Evolutionary conservation across 2,888 invertebrate genomes (phyloP).

Genomic region (Hipparchia sbordonii): DNA sequence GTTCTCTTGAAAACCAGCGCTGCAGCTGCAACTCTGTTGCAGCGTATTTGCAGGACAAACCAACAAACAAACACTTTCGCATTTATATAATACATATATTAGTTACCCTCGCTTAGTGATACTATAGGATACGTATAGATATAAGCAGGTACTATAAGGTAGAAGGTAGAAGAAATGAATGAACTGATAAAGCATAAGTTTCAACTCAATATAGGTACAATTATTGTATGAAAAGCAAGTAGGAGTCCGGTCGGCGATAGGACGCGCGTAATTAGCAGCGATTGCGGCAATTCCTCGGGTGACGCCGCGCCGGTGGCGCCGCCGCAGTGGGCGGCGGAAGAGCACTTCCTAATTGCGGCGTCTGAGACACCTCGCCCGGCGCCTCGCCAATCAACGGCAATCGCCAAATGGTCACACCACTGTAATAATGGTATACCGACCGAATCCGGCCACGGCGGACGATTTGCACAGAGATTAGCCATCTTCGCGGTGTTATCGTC

Average conservation of each 20-base stretch:
- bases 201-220: background rate
- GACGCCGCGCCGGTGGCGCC: constrained; percentile 69
- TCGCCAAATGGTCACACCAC: constrained; percentile 49
- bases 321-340: constrained; percentile 80
- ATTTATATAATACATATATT: no score
- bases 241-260: constrained; percentile 40
- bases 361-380: constrained; percentile 80
- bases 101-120: no score
- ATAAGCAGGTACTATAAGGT: no score
- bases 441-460: no score
- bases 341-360: constrained; percentile 78
- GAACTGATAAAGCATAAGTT: background rate
- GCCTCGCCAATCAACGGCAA: constrained; percentile 78
- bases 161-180: background rate
- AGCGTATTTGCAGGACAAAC: no score
- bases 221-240: constrained; percentile 30
- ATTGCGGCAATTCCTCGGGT: constrained; percentile 75
- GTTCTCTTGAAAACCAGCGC: no score
- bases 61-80: no score
- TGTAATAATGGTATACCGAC: background rate
- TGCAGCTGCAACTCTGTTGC: no score
- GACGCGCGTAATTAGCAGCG: constrained; percentile 71
- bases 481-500: no score
- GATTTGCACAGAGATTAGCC: no score
- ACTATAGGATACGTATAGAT: no score